Base-by-base conservation (phyloP, 1,140 invertebrate species). In the Lepidurus arcticus region DNA sequence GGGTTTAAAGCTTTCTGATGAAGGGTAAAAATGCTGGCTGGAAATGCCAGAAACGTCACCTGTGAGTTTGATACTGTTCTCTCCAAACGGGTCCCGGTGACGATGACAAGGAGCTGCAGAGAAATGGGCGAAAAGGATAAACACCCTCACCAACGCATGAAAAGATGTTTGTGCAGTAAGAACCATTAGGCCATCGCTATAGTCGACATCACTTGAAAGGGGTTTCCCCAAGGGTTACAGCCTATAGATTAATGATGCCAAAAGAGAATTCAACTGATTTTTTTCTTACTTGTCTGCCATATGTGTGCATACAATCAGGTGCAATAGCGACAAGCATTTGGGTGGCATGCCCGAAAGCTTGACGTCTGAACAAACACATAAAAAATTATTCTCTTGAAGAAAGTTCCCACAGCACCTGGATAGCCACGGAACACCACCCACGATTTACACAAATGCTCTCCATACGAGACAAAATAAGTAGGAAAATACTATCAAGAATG, bases 151-250 rank as follows among this genome's bases (percentile, higher is more conserved):
- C 53, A 9, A 47, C 45, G 53, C 13, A 65, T 65, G 16, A 65
- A 65, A 65, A 65, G 53, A 65, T 65, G 53, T 65, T 65, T 65
- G 53, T 65, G 16, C 53, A 65, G 53, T 65, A 16, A 65, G 53
- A 16, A 65, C 53, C 53, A 65, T 65, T 65, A 65, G 13, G 53
- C 34, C 34, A 65, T 65, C 16, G 53, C 53, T 13, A 4, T n/a
- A 13, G 53, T 65, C 21, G 16, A n/a, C 21, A 10, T 10, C 10
- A 47, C 45, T 21, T 65, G 4, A 47, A 47, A 47, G 53, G 13
- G 53, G 16, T 16, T 65, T 65, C 21, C 11, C 16, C 6, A n/a
- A 65, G 6, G 16, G 16, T 16, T 65, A 16, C 13, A 21, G 53
- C 53, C 21, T 65, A 1, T 13, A 21, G 53, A 65, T 65, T 65